phyloP scores from a whole-genome alignment of 1,140 invertebrate genomes.

The Gryllus bimaculatus region DNA sequence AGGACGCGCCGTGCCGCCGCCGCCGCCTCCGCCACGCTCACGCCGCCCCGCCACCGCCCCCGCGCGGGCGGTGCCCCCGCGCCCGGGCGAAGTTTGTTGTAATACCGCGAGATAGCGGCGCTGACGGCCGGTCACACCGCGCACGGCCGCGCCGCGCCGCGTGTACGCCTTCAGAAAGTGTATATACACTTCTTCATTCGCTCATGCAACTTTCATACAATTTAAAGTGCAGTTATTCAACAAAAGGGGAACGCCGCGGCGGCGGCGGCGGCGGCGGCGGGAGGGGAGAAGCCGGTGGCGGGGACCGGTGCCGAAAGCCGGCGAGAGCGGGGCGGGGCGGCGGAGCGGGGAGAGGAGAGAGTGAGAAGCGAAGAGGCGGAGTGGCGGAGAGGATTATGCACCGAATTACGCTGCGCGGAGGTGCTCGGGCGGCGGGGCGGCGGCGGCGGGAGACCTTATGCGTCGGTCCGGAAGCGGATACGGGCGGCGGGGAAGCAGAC shows the following conservation, averaged over 20 bases:
- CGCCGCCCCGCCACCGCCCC: slow-evolving; percentile 37
- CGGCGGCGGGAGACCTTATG: background rate
- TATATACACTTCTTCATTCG: slow-evolving; percentile 19
- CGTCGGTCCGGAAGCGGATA: background rate
- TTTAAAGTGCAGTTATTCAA: slow-evolving; percentile 33
- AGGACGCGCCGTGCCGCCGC: slow-evolving; percentile 22
- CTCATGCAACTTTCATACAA: slow-evolving; percentile 36
- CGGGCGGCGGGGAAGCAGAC: background rate
- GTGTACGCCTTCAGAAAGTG: slow-evolving; percentile 24
- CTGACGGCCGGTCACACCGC: slow-evolving; percentile 31
- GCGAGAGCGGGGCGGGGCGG: background rate
- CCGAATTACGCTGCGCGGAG: background rate
- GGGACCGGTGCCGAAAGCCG: background rate
- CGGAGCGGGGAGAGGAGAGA: slow-evolving; percentile 16
- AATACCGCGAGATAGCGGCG: slow-evolving; percentile 34
- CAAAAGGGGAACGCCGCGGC: slow-evolving; percentile 15
- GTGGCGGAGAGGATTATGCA: background rate
- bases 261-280: slow-evolving; percentile 16
- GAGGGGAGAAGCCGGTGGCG: slow-evolving; percentile 10
- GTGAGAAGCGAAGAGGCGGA: slow-evolving; percentile 16
- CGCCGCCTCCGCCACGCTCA: slow-evolving; percentile 37
- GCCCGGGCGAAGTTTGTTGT: slow-evolving; percentile 36
- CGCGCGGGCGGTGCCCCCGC: slow-evolving; percentile 38
- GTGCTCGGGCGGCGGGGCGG: too few relatives aligned
- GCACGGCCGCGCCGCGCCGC: slow-evolving; percentile 21